Base-by-base conservation (phyloP, 1,140 invertebrate genomes). In the Helicorthomorpha holstii region DNA sequence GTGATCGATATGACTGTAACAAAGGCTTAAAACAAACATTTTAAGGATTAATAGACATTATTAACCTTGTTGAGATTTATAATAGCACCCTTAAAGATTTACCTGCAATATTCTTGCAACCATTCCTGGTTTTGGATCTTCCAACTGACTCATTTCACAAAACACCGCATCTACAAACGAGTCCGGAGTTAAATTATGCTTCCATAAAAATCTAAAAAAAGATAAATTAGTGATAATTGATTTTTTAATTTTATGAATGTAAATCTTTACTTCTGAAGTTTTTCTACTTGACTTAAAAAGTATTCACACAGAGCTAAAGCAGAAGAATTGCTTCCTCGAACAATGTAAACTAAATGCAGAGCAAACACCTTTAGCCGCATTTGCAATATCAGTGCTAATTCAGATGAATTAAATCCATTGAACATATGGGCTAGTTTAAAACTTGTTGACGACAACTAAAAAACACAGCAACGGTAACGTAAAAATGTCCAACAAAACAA, bases 371-470 rank as follows among this genome's bases (percentile, higher is more conserved):
- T 80, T 3, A 96, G 61, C 58, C 86, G 78, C 23, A 93, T 74
- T 63, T 93, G 84, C 60, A 81, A 81, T 14, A 94, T 81, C 25
- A 82, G 72, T 38, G 80, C 77, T 41, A 79, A 72, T 62, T 91
- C 85, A 3, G 73, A 73, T 45, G 80, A 75, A 27, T 74, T 79
- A 24, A 91, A 70, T 0, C 83, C 84, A 49, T 82, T 81, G 66
- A 91, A 93, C 19, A 85, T 75, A 66, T 87, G 80, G 62, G 88
- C 82, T 26, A 93, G 68, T 67, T 76, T 75, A 51, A 89, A 76
- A 42, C 83, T 80, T 61, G 84, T 75, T 14, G 79, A 51, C 4
- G 63, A 41, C 16, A 63, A 58, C 57, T 62, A 27, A 12, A 29
- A 49, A 38, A 51, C 27, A 45, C 25, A 29, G 42, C 55, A 19